Conservation (phyloP, 1,140 invertebrate genomes). For the Drosophila mayri region DNA sequence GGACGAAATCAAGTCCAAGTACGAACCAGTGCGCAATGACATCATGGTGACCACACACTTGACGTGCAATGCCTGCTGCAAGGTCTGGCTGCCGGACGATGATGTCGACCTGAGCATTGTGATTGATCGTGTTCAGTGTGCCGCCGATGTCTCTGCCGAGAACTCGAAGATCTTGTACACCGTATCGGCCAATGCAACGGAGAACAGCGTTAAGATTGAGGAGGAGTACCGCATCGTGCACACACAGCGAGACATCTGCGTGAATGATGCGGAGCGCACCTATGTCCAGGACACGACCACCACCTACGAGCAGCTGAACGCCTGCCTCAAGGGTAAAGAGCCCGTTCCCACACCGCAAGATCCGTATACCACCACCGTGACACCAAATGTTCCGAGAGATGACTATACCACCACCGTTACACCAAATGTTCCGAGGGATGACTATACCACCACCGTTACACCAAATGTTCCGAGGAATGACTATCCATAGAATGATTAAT, state of each 20-base stretch:
- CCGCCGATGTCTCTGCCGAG: constrained; percentile 6
- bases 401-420: not conserved
- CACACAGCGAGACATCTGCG: constrained; percentile 8
- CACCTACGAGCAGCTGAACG: constrained; percentile 38
- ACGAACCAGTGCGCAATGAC: not conserved
- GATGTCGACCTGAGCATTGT: not conserved
- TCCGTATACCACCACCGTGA: not conserved
- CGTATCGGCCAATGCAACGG: constrained; percentile 41
- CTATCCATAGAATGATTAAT: not conserved
- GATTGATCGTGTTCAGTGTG: constrained; percentile 16
- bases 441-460: not conserved
- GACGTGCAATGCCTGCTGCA: constrained; percentile 35
- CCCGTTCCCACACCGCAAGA: not conserved
- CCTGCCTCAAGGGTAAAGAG: constrained; percentile 25
- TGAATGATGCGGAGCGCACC: constrained; percentile 24
- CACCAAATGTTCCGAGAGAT: not conserved
- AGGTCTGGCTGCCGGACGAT: not conserved
- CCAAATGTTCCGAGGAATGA: not conserved
- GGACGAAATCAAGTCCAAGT: constrained; percentile 6
- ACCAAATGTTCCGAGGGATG: not conserved
- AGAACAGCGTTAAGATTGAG: constrained; percentile 11
- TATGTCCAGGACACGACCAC: constrained; percentile 37
- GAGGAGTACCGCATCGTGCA: constrained; percentile 8
- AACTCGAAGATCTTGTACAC: constrained; percentile 51
- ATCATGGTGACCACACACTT: not conserved